Evolutionary conservation across 92 coral and sea anemone species (phyloP).

Genomic region (Epizoanthus rinbou): DNA sequence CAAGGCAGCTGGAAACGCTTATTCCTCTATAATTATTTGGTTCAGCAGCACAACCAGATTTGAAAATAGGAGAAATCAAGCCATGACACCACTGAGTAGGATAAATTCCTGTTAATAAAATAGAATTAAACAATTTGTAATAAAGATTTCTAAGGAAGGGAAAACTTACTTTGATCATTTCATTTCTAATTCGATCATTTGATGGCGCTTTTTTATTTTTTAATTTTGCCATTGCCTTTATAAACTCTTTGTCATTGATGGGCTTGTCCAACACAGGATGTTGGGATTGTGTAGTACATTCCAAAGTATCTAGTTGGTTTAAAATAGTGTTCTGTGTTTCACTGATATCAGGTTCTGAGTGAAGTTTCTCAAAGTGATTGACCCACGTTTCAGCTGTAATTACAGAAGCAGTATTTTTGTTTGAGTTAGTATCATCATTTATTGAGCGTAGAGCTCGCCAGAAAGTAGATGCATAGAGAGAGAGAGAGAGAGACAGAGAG

Average conservation of each 20-base stretch:
- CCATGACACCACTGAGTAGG: constrained; percentile 31
- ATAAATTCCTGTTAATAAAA: constrained; percentile 7
- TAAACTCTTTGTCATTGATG: background rate
- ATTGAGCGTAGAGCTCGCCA: constrained; percentile 3
- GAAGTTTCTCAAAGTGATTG: background rate
- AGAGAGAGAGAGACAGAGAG: too few species aligned
- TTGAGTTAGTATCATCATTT: background rate
- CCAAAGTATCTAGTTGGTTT: background rate
- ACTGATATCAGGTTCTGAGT: background rate
- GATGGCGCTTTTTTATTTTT: constrained; percentile 24
- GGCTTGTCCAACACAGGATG: constrained; percentile 1
- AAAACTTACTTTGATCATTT: constrained; percentile 22
- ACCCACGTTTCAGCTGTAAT: background rate
- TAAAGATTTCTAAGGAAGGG: background rate
- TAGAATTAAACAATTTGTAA: constrained; percentile 5
- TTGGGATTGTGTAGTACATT: background rate
- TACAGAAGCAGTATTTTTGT: background rate
- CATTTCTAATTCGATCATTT: constrained; percentile 20
- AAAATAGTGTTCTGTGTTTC: background rate
- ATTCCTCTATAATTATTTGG: background rate
- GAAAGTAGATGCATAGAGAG: too few species aligned
- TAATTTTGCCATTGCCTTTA: background rate
- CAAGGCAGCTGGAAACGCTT: constrained; percentile 30
- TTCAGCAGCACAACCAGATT: constrained; percentile 2
- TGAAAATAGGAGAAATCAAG: constrained; percentile 19